phyloP scores from a whole-genome alignment of 2,797 vertebrate species.

The Knipowitschia caucasica region DNA sequence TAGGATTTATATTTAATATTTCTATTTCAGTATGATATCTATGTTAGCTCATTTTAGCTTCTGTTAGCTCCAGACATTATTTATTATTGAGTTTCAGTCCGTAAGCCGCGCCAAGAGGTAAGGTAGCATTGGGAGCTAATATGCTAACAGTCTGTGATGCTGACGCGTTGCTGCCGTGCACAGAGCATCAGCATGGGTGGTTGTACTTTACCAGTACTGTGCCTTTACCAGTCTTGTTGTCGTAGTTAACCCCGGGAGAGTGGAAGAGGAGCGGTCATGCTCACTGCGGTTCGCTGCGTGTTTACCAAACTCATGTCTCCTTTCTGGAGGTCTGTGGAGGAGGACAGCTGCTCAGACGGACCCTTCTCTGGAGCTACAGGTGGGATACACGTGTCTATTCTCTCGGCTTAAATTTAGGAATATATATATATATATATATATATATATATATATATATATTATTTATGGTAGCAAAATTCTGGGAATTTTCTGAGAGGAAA shows the following conservation, averaged over 20 bases:
- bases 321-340: slow-evolving; percentile 78
- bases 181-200: too few relatives aligned
- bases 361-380: slow-evolving; percentile 25
- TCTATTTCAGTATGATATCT: background rate
- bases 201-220: too few relatives aligned
- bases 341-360: slow-evolving; percentile 23
- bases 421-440: too few relatives aligned
- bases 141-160: background rate
- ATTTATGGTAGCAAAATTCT: too few relatives aligned
- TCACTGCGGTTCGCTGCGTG: slow-evolving; percentile 50
- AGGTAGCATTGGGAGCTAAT: background rate
- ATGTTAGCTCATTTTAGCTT: too few relatives aligned
- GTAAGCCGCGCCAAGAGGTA: background rate
- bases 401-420: background rate
- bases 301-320: slow-evolving; percentile 74
- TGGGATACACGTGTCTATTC: slow-evolving; percentile 6
- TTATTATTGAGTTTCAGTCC: background rate
- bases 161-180: background rate
- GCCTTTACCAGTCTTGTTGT: too few relatives aligned
- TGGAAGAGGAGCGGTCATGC: slow-evolving; percentile 46
- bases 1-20: background rate
- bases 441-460: too few relatives aligned
- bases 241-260: background rate
- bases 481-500: too few relatives aligned
- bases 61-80: too few relatives aligned